Evolutionary conservation across 2,888 invertebrate genomes (phyloP).

Genomic region (Amphipoea lucens): DNA sequence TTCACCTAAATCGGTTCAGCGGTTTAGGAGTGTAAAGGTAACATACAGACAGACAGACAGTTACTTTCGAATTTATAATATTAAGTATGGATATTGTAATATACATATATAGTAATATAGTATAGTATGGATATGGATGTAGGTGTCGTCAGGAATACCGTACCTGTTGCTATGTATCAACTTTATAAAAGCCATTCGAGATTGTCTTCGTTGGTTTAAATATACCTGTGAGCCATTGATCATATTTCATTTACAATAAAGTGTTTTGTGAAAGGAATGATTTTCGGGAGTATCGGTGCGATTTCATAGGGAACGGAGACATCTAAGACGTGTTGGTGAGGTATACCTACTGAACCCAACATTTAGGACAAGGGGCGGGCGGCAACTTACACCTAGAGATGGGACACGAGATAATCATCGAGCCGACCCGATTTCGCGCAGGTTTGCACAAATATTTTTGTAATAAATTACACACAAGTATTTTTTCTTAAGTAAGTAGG

Average conservation of each 20-base stretch:
- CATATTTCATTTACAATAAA: conserved; percentile 13
- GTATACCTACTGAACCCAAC: conserved; percentile 53
- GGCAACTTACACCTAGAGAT: conserved; percentile 64
- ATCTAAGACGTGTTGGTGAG: conserved; percentile 58
- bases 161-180: not conserved
- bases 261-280: conserved; percentile 12
- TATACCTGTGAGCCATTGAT: conserved; percentile 2
- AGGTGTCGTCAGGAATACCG: not conserved
- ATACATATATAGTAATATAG: too few relatives aligned
- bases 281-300: conserved; percentile 16
- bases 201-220: not conserved
- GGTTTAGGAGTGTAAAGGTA: too few relatives aligned
- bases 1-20: too few relatives aligned
- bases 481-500: not conserved
- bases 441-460: not conserved
- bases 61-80: too few relatives aligned
- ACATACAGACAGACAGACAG: too few relatives aligned
- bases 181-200: conserved; percentile 3
- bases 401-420: conserved; percentile 56
- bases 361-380: conserved; percentile 68
- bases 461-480: not conserved
- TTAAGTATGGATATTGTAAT: too few relatives aligned
- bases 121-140: too few relatives aligned
- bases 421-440: conserved; percentile 11
- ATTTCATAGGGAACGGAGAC: conserved; percentile 34